Evolutionary conservation across 2,113 vertebrate species (phyloP).

Genomic region (Lethenteron camtschaticum): DNA sequence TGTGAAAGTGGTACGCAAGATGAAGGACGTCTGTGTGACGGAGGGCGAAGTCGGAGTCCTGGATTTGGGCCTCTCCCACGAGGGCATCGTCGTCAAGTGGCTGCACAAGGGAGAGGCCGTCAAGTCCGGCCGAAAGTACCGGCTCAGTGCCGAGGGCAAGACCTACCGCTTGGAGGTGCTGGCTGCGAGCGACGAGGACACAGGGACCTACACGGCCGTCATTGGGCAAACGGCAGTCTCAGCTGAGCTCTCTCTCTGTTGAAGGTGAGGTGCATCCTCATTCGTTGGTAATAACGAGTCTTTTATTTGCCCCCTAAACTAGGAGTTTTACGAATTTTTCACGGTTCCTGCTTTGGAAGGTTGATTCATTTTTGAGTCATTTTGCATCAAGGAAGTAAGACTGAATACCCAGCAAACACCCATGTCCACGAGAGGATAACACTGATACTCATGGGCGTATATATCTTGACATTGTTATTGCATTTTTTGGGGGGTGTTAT

Average conservation of each 20-base stretch:
- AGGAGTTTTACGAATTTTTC: neutral
- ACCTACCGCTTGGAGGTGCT: slow-evolving; percentile 71
- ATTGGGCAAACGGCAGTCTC: slow-evolving; percentile 69
- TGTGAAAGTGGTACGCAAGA: slow-evolving; percentile 90
- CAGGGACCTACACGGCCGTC: slow-evolving; percentile 64
- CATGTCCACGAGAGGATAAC: no score
- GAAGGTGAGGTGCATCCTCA: slow-evolving; percentile 40
- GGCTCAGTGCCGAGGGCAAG: slow-evolving; percentile 66
- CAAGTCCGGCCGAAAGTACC: slow-evolving; percentile 50
- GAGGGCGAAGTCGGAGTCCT: slow-evolving; percentile 58
- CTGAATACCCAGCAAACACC: no score
- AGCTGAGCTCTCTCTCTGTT: slow-evolving; percentile 46
- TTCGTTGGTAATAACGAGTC: fast-evolving
- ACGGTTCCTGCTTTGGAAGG: no score
- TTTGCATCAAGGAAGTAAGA: no score
- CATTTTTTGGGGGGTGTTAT: no score
- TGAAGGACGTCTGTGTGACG: slow-evolving; percentile 68
- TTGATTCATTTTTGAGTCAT: no score
- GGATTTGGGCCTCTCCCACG: slow-evolving; percentile 84
- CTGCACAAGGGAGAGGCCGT: slow-evolving; percentile 65
- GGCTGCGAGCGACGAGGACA: slow-evolving; percentile 35
- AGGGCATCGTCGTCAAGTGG: slow-evolving; percentile 68
- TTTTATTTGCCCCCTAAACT: neutral
- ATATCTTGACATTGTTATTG: no score
- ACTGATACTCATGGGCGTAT: no score